phyloP scores from a whole-genome alignment of 92 coral and sea anemone species.

The Porites lobata region DNA sequence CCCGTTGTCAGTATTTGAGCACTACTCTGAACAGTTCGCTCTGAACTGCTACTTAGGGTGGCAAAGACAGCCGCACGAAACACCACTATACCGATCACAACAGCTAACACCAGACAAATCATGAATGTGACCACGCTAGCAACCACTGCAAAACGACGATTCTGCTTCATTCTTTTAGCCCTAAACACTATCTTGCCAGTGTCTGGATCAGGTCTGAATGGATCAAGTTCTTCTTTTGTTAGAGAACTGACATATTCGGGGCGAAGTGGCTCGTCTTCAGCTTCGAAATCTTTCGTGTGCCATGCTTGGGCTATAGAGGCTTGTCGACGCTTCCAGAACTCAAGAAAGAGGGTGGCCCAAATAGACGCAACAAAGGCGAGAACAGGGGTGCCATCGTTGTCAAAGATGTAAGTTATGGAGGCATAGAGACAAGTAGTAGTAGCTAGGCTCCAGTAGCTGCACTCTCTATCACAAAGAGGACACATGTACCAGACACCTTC shows the following conservation, averaged over 20 bases:
- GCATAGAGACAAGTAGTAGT: slow-evolving; percentile 69
- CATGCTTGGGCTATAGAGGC: slow-evolving; percentile 78
- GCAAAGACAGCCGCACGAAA: slow-evolving; percentile 94
- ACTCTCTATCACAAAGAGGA: slow-evolving; percentile 89
- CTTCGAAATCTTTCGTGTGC: slow-evolving; percentile 87
- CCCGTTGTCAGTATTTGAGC: slow-evolving; percentile 83
- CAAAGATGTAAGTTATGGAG: slow-evolving; percentile 64
- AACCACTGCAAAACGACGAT: slow-evolving; percentile 72
- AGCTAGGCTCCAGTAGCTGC: slow-evolving; percentile 88
- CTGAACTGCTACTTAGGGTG: slow-evolving; percentile 70
- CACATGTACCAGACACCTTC: slow-evolving; percentile 84
- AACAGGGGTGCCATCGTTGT: slow-evolving; percentile 63
- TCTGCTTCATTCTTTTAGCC: slow-evolving; percentile 67
- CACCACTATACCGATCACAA: slow-evolving; percentile 86
- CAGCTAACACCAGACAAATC: slow-evolving; percentile 77
- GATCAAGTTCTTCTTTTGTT: too few relatives aligned
- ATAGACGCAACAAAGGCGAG: slow-evolving; percentile 70
- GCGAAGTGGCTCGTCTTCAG: slow-evolving; percentile 79
- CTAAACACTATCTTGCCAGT: slow-evolving; percentile 82
- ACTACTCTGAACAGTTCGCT: background rate
- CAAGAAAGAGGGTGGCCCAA: slow-evolving; percentile 95
- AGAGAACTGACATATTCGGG: background rate
- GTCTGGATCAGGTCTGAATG: background rate
- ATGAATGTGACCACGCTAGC: slow-evolving; percentile 73
- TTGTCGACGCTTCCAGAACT: slow-evolving; percentile 95